These are phyloP conservation scores for Dasypolia templi DNA, from an alignment of 2,888 invertebrate genomes.

Conservation along the genomic window DNA sequence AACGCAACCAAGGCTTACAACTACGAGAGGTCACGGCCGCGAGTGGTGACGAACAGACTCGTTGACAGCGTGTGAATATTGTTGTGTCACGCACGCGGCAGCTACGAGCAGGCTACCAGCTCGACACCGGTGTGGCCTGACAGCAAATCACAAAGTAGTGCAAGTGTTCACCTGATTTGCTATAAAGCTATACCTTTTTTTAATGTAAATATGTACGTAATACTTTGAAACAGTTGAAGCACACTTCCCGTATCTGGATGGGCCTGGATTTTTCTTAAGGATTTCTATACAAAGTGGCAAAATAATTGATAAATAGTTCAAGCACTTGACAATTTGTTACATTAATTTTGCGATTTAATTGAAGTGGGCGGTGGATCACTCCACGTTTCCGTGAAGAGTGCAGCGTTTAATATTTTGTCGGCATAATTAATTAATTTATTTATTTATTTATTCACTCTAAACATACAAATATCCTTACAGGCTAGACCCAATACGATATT, in stretches of 20 bases:
- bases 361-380: too few species aligned
- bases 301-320: too few species aligned
- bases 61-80: neutral
- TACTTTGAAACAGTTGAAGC: neutral
- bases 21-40: neutral
- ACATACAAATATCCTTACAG: too few species aligned
- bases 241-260: neutral
- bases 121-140: neutral
- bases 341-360: too few species aligned
- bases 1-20: conserved; percentile 48
- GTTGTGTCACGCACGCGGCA: neutral
- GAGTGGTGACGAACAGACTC: neutral
- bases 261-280: neutral
- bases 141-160: neutral
- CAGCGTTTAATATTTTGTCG: too few species aligned
- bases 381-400: too few species aligned
- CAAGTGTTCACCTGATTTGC: neutral
- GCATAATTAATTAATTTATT: too few species aligned
- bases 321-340: too few species aligned
- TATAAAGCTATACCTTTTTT: neutral
- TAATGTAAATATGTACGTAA: neutral
- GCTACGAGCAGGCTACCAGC: neutral
- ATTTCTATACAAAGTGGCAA: neutral
- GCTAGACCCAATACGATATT: too few species aligned
- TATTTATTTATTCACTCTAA: too few species aligned